A percentile compares a stretch with the other conserved stretches of the same genome.
Evolutionary conservation across 2,888 invertebrate genomes (phyloP).

Genomic region (Drosophila leonis): DNA sequence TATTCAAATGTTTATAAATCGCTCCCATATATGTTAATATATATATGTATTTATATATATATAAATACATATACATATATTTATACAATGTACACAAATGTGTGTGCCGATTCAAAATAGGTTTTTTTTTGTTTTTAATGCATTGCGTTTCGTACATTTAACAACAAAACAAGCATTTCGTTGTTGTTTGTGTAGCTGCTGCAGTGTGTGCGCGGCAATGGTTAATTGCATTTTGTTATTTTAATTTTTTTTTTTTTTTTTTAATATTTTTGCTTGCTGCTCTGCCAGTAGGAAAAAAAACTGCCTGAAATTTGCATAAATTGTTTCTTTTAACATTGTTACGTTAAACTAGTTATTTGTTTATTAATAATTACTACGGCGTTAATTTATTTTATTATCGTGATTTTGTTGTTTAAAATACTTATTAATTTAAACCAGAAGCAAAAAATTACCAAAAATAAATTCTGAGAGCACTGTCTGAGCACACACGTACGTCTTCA

Average conservation of each 20-base stretch:
- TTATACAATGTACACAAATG: slow-evolving; percentile 37
- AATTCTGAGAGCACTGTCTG: slow-evolving; percentile 77
- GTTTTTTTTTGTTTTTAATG: slow-evolving; percentile 27
- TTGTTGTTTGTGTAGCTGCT: slow-evolving; percentile 40
- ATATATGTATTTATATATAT: slow-evolving; percentile 19
- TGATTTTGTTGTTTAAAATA: slow-evolving; percentile 52
- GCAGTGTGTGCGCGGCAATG: slow-evolving; percentile 48
- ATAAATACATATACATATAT: slow-evolving; percentile 14
- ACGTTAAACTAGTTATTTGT: slow-evolving; percentile 46
- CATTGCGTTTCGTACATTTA: slow-evolving; percentile 30
- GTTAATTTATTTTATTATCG: slow-evolving; percentile 53
- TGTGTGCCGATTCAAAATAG: slow-evolving; percentile 48
- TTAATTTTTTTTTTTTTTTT: slow-evolving; percentile 26
- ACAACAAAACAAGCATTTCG: slow-evolving; percentile 38
- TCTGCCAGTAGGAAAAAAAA: slow-evolving; percentile 47
- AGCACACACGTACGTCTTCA: slow-evolving; percentile 80
- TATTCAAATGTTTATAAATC: slow-evolving; percentile 38
- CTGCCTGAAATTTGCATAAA: slow-evolving; percentile 63
- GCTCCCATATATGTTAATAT: slow-evolving; percentile 33
- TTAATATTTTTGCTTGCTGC: slow-evolving; percentile 49
- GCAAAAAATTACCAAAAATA: slow-evolving; percentile 75
- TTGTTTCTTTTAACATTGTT: slow-evolving; percentile 47
- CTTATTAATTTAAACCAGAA: slow-evolving; percentile 61
- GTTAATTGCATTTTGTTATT: slow-evolving; percentile 45
- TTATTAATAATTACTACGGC: slow-evolving; percentile 54